Evolutionary conservation across 2,888 invertebrate genomes (phyloP).

Genomic region (Caenorhabditis panamensis): DNA sequence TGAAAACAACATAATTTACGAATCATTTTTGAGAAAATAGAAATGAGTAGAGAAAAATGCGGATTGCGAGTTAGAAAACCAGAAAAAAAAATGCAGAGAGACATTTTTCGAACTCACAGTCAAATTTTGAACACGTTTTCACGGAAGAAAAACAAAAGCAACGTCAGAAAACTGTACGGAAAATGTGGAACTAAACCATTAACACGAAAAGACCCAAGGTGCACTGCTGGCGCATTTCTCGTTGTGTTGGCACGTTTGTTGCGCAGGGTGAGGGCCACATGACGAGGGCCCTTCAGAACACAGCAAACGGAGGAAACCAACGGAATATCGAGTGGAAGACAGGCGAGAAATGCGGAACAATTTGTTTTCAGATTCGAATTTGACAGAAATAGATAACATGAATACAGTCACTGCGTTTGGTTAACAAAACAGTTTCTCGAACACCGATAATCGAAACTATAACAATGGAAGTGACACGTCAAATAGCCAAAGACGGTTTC

Average conservation of each 20-base stretch:
- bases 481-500: too few relatives aligned
- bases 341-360: too few relatives aligned
- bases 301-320: not conserved
- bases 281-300: not conserved
- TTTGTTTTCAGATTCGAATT: not conserved
- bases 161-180: not conserved
- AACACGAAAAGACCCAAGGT: not conserved
- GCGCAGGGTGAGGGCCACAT: not conserved
- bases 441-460: too few relatives aligned
- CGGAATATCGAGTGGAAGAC: not conserved
- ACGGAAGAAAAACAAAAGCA: too few relatives aligned
- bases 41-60: not conserved
- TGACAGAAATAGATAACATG: not conserved
- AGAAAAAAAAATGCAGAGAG: not conserved
- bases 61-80: not conserved
- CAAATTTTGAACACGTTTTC: too few relatives aligned
- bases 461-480: too few relatives aligned
- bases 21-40: not conserved
- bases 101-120: too few relatives aligned
- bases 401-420: not conserved
- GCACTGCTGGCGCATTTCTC: not conserved
- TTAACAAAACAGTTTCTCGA: too few relatives aligned
- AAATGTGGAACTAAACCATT: not conserved
- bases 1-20: slow-evolving; percentile 22
- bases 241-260: not conserved